Evolutionary conservation across 2,888 invertebrate genomes (phyloP).

Genomic region (Coleophora flavipennella): DNA sequence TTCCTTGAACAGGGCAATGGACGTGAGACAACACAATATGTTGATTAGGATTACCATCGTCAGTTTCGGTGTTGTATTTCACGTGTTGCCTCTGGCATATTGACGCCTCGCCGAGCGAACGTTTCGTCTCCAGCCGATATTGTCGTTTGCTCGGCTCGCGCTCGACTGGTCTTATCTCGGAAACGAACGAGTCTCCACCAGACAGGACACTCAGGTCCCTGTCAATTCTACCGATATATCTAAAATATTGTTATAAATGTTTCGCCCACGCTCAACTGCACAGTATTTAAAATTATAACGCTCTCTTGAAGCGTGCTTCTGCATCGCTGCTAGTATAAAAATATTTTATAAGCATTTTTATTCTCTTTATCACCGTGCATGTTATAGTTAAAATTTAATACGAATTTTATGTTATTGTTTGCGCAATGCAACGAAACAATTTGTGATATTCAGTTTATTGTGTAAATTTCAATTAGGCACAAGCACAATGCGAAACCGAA

Average conservation of each 20-base stretch:
- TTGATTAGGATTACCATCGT: slow-evolving; percentile 59
- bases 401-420: too few relatives aligned
- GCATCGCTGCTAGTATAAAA: too few relatives aligned
- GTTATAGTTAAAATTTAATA: too few relatives aligned
- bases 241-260: slow-evolving; percentile 15
- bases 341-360: too few relatives aligned
- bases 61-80: slow-evolving; percentile 63
- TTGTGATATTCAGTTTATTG: slow-evolving; percentile 4
- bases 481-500: slow-evolving; percentile 20
- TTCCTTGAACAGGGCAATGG: too few relatives aligned
- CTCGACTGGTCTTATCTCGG: slow-evolving; percentile 29
- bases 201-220: slow-evolving; percentile 12
- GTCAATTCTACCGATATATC: slow-evolving; percentile 13
- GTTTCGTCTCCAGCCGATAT: slow-evolving; percentile 45
- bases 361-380: too few relatives aligned
- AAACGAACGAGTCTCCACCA: slow-evolving; percentile 8
- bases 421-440: too few relatives aligned
- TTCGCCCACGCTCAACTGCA: slow-evolving; percentile 12
- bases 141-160: slow-evolving; percentile 45
- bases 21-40: slow-evolving; percentile 35
- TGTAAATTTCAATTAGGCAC: slow-evolving; percentile 19
- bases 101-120: slow-evolving; percentile 32
- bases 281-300: too few relatives aligned
- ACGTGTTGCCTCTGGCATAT: slow-evolving; percentile 47
- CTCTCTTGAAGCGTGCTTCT: slow-evolving; percentile 5